A percentile compares a stretch with the other conserved stretches of the same genome.
phyloP scores from a whole-genome alignment of 1,140 invertebrate genomes.

The Diplogasteroides magnus region DNA sequence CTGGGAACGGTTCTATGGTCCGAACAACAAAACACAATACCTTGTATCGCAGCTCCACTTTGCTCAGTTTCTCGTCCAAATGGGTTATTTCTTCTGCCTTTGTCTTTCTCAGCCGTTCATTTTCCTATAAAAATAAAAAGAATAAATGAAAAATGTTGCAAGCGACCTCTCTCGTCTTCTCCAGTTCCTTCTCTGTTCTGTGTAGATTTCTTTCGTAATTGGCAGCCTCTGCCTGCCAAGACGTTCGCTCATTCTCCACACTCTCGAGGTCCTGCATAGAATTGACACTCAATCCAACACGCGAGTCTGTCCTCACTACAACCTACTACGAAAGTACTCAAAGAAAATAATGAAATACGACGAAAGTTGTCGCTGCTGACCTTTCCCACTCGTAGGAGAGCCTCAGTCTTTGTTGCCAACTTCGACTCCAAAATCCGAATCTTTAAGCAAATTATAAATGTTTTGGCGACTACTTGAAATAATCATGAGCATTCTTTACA shows the following conservation, averaged over 20 bases:
- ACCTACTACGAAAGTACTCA: too few species aligned
- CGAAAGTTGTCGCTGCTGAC: too few species aligned
- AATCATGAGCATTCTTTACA: background rate
- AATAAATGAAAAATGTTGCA: background rate
- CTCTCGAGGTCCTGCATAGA: constrained; percentile 24
- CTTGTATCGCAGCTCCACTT: background rate
- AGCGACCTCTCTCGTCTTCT: constrained; percentile 1
- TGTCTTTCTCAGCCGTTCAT: constrained; percentile 10
- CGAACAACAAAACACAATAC: background rate
- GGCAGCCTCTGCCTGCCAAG: constrained; percentile 3
- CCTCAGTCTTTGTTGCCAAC: background rate
- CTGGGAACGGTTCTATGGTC: constrained; percentile 10
- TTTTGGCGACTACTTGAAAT: background rate
- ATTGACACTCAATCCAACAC: too few species aligned
- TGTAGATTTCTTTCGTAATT: constrained; percentile 22
- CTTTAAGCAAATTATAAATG: too few species aligned
- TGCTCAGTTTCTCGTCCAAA: constrained; percentile 10
- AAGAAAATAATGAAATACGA: too few species aligned
- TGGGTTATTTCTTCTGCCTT: constrained; percentile 7
- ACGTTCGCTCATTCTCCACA: constrained; percentile 11
- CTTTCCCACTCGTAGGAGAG: background rate
- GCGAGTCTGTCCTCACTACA: too few species aligned
- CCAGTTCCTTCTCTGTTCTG: constrained; percentile 16
- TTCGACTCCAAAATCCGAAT: background rate
- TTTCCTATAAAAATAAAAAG: background rate